Base-by-base conservation (phyloP, 2,797 vertebrate genomes). In the Falco berigora region DNA sequence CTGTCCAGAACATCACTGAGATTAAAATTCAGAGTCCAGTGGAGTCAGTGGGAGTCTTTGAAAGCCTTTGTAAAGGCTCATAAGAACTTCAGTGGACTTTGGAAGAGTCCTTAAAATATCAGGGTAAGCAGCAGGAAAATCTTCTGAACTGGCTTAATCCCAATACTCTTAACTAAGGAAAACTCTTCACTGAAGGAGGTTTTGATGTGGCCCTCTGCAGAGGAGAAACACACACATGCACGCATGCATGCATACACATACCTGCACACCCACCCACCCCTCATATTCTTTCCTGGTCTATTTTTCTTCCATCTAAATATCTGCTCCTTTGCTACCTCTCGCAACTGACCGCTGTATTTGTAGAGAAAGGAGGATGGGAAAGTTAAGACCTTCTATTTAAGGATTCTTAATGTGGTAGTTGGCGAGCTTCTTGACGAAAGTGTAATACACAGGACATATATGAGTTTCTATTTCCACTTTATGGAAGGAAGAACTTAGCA, bases 371-470 rank as follows among this genome's bases (percentile, higher is more conserved):
- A 94, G 69, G 49, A 61, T 49, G 64, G 62, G 68, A 76, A 83
- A 67, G 58, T 79, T 90, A 84, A 86, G 86, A 63, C 25, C 38
- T 89, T 63, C 59, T 79, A 21, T 83, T 91, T 86, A 79, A 86
- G 77, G 52, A 62, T 88, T 52, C 56, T 82, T 91, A 82, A 79
- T 89, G 44, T 83, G 75, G 66, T n/a, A 62, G 74, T 52, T 90
- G 73, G 62, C 3, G 2, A 78, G 46, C 40, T 61, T 95, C 74
- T 81, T 40, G 49, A 76, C 52, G 25, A 58, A 84, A 84, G 61
- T 40, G 50, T 75, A 61, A 68, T 50, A 52, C 49, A 44, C 10
- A 24, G 58, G 58, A 49, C 38, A n/a, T 72, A 38, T 76, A 44
- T 84, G 44, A 87, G 32, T 83, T 72, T 87, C 64, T 73, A 58